Conservation (phyloP, 35 echinoderm and acorn worm genomes). For the Apostichopus californicus region DNA sequence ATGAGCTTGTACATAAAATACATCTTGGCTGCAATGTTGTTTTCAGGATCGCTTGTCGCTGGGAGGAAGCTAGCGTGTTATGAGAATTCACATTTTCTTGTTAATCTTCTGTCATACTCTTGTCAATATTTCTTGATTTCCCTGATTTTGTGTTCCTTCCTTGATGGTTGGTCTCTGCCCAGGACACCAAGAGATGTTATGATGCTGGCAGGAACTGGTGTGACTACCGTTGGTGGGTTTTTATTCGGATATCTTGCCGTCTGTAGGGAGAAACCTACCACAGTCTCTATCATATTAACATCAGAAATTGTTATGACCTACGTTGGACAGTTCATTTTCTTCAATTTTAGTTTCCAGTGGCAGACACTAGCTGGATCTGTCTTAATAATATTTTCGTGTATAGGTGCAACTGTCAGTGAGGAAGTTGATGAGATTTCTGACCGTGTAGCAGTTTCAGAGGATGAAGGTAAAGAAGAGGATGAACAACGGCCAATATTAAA, state of each 20-base stretch:
- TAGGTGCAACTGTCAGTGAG: background rate
- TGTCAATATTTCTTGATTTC: background rate
- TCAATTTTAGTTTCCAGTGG: background rate
- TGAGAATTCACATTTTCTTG: background rate
- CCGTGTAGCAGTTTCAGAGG: background rate
- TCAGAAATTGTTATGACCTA: background rate
- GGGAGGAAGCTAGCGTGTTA: background rate
- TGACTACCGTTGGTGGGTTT: background rate
- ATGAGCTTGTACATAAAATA: no score
- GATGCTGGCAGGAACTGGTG: background rate
- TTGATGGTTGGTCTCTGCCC: background rate
- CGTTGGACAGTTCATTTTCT: background rate
- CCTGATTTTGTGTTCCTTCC: background rate
- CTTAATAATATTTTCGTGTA: background rate
- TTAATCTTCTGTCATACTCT: background rate
- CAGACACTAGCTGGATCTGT: background rate
- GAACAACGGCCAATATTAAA: background rate
- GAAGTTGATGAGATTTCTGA: background rate
- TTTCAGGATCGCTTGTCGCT: background rate
- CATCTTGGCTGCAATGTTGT: background rate
- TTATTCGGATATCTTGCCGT: conserved; percentile 10
- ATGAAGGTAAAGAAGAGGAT: background rate
- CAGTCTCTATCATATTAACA: background rate
- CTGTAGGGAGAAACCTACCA: background rate
- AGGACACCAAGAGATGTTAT: no score